A percentile compares a stretch with the other conserved stretches of the same genome.
Evolutionary conservation across 2,888 invertebrate species (phyloP).

Genomic region (Urechis unicinctus): DNA sequence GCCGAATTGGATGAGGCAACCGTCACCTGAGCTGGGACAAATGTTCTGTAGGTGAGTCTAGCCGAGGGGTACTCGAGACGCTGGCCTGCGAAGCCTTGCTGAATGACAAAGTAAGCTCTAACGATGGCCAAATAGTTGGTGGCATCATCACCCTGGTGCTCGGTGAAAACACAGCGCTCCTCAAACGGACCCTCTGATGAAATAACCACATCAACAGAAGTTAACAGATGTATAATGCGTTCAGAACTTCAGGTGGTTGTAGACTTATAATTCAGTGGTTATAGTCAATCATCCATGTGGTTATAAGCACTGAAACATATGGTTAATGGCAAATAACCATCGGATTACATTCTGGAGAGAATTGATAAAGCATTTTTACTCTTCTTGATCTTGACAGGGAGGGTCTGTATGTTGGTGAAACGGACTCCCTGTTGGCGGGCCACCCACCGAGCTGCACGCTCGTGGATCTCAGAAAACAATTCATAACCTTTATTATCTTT

Average conservation of each 20-base stretch:
- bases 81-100: neutral
- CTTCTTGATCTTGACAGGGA: constrained; percentile 21
- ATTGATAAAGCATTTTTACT: no score
- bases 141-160: constrained; percentile 15
- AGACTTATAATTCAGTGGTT: no score
- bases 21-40: constrained; percentile 15
- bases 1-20: constrained; percentile 5
- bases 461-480: constrained; percentile 19
- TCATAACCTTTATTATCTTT: constrained; percentile 23
- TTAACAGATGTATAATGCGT: no score
- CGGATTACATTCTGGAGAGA: no score
- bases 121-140: constrained; percentile 19
- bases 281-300: no score
- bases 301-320: no score
- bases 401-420: constrained; percentile 21
- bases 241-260: no score
- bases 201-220: neutral
- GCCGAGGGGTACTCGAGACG: neutral
- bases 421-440: constrained; percentile 22
- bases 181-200: constrained; percentile 16
- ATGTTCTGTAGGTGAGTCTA: constrained; percentile 21
- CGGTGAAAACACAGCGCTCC: constrained; percentile 21
- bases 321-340: no score
- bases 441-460: constrained; percentile 20
- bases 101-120: constrained; percentile 18